Evolutionary conservation across 1,140 invertebrate genomes (phyloP).

Genomic region (Bathynomus jamesi): DNA sequence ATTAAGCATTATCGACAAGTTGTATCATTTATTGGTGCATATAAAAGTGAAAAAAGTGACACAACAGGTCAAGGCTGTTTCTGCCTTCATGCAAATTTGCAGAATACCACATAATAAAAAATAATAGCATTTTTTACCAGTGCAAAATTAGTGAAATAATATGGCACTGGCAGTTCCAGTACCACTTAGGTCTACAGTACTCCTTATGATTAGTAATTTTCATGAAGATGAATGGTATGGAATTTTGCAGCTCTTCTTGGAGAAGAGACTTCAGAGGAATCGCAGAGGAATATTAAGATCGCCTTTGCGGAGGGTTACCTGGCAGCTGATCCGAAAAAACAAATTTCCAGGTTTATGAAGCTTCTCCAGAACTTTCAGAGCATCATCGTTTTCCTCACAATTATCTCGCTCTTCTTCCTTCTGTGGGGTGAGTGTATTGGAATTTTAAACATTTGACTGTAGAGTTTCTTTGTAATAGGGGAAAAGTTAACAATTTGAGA

Average conservation of each 20-base stretch:
- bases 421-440: conserved; percentile 51
- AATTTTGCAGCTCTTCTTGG: conserved; percentile 38
- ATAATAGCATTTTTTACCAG: no score
- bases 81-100: not conserved
- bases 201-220: not conserved
- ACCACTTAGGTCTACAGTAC: not conserved
- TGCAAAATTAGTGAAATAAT: no score
- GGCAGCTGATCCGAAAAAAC: conserved; percentile 52
- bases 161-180: not conserved
- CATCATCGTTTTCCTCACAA: conserved; percentile 62
- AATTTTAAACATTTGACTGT: no score
- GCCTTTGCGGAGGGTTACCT: conserved; percentile 86
- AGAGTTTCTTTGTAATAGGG: no score
- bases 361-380: conserved; percentile 57
- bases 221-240: not conserved
- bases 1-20: no score
- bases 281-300: conserved; percentile 67
- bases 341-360: conserved; percentile 38
- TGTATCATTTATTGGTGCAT: no score
- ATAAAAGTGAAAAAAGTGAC: no score
- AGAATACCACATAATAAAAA: not conserved
- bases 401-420: conserved; percentile 64
- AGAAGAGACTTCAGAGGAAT: conserved; percentile 45
- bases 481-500: no score
- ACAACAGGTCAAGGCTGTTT: not conserved